Evolutionary conservation across 2,113 vertebrate species (phyloP).

Genomic region (Saimiri boliviensis): DNA sequence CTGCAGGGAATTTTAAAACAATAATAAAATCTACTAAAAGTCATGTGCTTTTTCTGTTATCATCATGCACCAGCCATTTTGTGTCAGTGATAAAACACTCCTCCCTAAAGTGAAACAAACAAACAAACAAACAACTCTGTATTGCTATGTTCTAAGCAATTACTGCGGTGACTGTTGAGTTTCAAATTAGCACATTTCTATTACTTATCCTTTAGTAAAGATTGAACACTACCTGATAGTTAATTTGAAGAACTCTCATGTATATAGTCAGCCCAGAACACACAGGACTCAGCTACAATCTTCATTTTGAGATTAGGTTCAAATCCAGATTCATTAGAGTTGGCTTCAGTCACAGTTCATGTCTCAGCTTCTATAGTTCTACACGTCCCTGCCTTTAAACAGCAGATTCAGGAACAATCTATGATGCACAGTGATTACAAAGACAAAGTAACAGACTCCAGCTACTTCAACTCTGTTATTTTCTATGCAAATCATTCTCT

Average conservation of each 20-base stretch:
- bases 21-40: slow-evolving; percentile 14
- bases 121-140: neutral
- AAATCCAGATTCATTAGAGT: neutral
- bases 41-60: slow-evolving; percentile 4
- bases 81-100: neutral
- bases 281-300: neutral
- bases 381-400: neutral
- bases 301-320: neutral
- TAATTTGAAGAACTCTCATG: neutral
- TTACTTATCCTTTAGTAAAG: neutral
- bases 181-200: neutral
- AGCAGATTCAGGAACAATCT: neutral
- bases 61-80: slow-evolving; percentile 38
- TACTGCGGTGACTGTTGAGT: neutral
- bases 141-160: neutral
- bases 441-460: neutral
- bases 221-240: neutral
- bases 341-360: neutral
- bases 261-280: neutral
- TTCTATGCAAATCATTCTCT: neutral
- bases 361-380: neutral
- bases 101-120: neutral
- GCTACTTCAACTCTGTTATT: neutral
- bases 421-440: neutral
- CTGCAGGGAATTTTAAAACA: slow-evolving; percentile 17